phyloP scores from a whole-genome alignment of 2,797 vertebrate species.

The Crax fasciolata region DNA sequence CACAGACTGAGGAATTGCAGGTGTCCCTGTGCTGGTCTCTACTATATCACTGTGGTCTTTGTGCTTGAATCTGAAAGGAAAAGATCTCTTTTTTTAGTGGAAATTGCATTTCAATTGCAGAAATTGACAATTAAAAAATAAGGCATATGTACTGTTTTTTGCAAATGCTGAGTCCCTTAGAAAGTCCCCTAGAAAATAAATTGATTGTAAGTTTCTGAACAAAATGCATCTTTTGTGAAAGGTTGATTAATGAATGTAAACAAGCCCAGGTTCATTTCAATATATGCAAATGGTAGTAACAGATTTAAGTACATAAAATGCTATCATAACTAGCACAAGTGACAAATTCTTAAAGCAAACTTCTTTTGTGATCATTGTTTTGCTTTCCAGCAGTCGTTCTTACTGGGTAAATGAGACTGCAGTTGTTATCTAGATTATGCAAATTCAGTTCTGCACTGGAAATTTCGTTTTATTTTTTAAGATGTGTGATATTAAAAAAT shows the following conservation, averaged over 20 bases:
- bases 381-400: not conserved
- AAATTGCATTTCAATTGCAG: not conserved
- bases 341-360: constrained; percentile 11
- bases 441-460: constrained; percentile 5
- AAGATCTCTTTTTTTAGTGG: not conserved
- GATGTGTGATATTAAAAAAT: not conserved
- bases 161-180: not conserved
- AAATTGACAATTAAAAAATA: not conserved
- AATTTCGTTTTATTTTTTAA: constrained; percentile 4
- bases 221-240: not conserved
- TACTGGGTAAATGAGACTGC: not conserved
- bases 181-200: not conserved
- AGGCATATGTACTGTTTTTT: not conserved
- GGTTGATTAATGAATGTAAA: not conserved
- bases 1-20: not conserved
- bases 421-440: constrained; percentile 1
- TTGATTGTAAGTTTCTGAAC: not conserved
- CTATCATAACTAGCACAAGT: not conserved
- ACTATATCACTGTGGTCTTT: not conserved
- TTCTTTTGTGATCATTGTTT: not conserved
- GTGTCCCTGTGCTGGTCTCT: not conserved
- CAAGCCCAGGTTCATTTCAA: constrained; percentile 22
- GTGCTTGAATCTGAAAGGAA: not conserved
- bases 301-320: not conserved
- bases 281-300: not conserved